phyloP scores from a whole-genome alignment of 2,888 invertebrate species.

The Neoitamus cyanurus region DNA sequence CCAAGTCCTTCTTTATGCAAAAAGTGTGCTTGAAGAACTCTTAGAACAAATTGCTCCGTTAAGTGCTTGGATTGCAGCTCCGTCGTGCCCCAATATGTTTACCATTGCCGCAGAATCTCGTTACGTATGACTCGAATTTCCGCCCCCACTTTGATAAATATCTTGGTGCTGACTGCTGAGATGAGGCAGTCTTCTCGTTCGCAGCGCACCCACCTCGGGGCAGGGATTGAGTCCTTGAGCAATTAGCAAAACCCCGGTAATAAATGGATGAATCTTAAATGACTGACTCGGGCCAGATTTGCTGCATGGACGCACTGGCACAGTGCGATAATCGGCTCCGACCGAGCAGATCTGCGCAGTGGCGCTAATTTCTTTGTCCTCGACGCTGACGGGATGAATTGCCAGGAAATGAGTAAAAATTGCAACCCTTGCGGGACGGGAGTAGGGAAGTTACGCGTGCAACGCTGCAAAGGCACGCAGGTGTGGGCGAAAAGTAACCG shows the following conservation, averaged over 20 bases:
- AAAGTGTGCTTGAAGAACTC: constrained; percentile 15
- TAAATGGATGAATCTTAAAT: background rate
- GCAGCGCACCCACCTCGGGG: background rate
- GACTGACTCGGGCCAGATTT: background rate
- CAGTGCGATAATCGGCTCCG: background rate
- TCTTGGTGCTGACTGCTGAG: background rate
- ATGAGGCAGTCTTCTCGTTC: background rate
- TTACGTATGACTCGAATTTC: constrained; percentile 16
- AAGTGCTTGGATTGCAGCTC: constrained; percentile 16
- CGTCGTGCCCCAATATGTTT: background rate
- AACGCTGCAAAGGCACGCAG: background rate
- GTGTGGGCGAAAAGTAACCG: background rate
- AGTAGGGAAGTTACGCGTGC: background rate
- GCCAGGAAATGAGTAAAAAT: background rate
- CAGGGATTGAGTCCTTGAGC: background rate
- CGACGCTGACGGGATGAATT: background rate
- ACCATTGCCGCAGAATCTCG: constrained; percentile 9
- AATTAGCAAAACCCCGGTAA: background rate
- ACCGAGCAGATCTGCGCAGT: background rate
- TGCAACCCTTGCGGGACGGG: background rate
- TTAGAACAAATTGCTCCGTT: constrained; percentile 24
- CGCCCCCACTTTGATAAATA: background rate
- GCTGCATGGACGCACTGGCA: background rate
- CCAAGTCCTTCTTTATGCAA: constrained; percentile 21
- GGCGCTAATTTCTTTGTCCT: background rate